Base-by-base conservation (phyloP, 2,888 invertebrate species). In the Arge pagana region DNA sequence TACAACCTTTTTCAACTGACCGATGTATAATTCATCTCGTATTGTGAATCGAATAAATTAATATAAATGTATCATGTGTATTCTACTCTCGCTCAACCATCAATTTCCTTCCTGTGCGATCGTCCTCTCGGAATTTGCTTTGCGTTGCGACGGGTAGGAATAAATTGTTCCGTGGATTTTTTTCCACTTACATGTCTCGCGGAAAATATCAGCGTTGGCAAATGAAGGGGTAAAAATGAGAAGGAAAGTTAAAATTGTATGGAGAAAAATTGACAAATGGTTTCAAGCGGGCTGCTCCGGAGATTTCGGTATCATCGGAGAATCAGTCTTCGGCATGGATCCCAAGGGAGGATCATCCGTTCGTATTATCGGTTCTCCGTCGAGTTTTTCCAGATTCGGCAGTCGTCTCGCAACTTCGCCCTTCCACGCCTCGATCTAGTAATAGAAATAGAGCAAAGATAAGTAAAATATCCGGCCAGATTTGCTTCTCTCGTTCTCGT, bases 321-420 rank as follows among this genome's bases (percentile, higher is more conserved):
- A 50, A 1, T 67, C 66, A 3, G 18, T 36, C 15, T 61, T 66
- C 2, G 35, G 26, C 18, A 50, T 2, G 33, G 54, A 60, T 13
- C 13, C 54, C 5, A 33, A 10, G n/a, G 37, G 30, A 4, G 39
- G 41, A 36, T 70, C 73, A 40, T 74, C 75, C 1, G 74, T 83
- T 6, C 86, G 74, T 24, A 92, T 78, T 0, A 92, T 87, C 0
- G 90, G 88, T 64, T 90, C 90, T 0, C 92, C 93, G 64, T 93
- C 93, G 15, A 93, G 74, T 72, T 91, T 93, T 72, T 87, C 87
- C 48, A 94, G 71, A 72, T 85, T 82, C 45, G 90, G 90, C 11
- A 93, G 74, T 37, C 89, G 80, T 56, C 85, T 81, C 0, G 86
- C 83, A 0, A 88, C 89, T 67, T 93, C 92, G 1, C 80, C 71